A percentile compares a stretch with the other conserved stretches of the same genome.
Evolutionary conservation across 2,113 vertebrate genomes (phyloP).

Genomic region (Clarias magur): DNA sequence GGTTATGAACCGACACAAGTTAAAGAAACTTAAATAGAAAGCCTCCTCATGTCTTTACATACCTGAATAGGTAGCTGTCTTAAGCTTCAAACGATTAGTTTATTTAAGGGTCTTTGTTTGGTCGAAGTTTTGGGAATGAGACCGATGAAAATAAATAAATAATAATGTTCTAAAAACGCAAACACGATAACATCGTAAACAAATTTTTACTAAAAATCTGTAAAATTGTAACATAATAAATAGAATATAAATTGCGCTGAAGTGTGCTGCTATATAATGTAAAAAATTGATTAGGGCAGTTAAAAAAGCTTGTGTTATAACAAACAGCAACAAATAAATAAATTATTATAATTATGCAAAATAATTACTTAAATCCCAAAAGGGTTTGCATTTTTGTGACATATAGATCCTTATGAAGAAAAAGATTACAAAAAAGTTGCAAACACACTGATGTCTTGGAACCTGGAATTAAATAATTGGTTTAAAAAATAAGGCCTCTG

Average conservation of each 20-base stretch:
- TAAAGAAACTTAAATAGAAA: neutral
- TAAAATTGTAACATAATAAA: neutral
- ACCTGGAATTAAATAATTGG: neutral
- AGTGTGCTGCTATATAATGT: neutral
- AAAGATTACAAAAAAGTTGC: neutral
- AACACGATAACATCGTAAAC: neutral
- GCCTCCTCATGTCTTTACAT: neutral
- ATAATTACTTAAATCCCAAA: neutral
- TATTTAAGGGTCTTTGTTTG: neutral
- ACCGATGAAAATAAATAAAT: neutral
- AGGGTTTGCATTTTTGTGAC: neutral
- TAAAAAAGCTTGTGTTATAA: neutral
- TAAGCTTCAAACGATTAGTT: neutral
- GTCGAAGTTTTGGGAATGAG: neutral
- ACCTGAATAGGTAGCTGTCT: neutral
- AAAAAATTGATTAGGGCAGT: neutral
- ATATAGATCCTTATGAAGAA: neutral
- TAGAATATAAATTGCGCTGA: too few species aligned
- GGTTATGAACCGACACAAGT: neutral
- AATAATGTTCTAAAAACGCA: neutral
- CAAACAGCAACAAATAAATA: neutral
- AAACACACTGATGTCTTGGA: neutral
- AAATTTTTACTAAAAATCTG: neutral
- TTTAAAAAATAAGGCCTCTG: neutral
- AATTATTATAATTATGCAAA: neutral